Conservation (phyloP, 2,888 invertebrate species). For the Perizoma affinitatum region DNA sequence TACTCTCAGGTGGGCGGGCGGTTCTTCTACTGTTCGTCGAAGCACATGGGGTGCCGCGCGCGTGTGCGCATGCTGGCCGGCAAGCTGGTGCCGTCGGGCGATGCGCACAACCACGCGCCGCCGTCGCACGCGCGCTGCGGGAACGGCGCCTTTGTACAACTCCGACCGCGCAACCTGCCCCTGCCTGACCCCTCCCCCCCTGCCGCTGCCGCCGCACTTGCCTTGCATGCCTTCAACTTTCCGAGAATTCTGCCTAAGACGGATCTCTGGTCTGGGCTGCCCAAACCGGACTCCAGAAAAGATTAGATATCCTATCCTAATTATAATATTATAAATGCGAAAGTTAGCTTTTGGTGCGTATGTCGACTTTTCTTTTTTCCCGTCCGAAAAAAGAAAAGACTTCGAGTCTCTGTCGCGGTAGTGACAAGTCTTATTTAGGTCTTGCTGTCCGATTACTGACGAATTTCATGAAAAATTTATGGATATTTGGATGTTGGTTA, state of each 20-base stretch:
- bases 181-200: conserved; percentile 56
- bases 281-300: conserved; percentile 66
- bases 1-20: conserved; percentile 80
- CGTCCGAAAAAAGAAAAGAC: too few species aligned
- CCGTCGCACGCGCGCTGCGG: conserved; percentile 79
- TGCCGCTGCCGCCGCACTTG: conserved; percentile 61
- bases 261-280: conserved; percentile 67
- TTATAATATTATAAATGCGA: background rate
- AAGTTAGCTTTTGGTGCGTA: too few species aligned
- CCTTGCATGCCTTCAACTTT: conserved; percentile 70
- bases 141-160: conserved; percentile 76
- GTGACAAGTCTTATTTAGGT: too few species aligned
- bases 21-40: conserved; percentile 79
- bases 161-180: conserved; percentile 61
- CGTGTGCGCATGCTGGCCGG: conserved; percentile 70
- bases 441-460: too few species aligned
- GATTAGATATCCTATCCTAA: conserved; percentile 43
- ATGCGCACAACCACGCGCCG: conserved; percentile 74
- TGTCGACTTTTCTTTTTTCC: too few species aligned
- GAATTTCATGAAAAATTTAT: too few species aligned
- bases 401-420: too few species aligned
- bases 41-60: conserved; percentile 78
- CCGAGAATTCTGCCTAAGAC: conserved; percentile 74
- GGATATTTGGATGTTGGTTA: too few species aligned
- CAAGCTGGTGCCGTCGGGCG: conserved; percentile 70